Percentiles rank a stretch among this genome's conserved stretches.
Evolutionary conservation across 2,113 vertebrate species (phyloP).

Genomic region (Phocoena phocoena): DNA sequence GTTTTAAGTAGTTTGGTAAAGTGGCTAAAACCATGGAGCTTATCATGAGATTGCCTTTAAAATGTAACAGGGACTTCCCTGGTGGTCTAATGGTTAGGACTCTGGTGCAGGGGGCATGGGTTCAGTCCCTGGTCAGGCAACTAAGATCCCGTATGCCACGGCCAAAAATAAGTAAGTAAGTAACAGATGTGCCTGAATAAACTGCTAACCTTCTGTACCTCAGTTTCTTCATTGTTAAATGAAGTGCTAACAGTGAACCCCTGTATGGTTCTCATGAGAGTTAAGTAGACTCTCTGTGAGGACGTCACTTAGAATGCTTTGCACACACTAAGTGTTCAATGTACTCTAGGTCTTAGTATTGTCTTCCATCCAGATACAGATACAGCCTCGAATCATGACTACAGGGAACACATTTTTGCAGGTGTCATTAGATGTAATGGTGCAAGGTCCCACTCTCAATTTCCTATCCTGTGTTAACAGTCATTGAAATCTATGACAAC

Average conservation of each 20-base stretch:
- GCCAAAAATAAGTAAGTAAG: too few relatives aligned
- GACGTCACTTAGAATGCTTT: neutral
- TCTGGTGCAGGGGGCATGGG: too few relatives aligned
- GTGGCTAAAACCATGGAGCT: neutral
- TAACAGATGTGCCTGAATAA: neutral
- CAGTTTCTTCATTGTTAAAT: neutral
- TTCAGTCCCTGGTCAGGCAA: too few relatives aligned
- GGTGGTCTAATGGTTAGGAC: too few relatives aligned
- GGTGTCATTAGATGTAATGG: neutral
- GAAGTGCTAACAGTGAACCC: neutral
- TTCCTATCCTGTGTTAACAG: neutral
- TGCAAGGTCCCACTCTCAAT: neutral
- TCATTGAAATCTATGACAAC: neutral
- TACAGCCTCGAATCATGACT: neutral
- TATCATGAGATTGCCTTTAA: neutral
- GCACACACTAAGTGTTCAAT: neutral
- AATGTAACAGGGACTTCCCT: neutral
- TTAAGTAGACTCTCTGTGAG: neutral
- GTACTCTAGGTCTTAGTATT: neutral
- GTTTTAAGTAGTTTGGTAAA: neutral
- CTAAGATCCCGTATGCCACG: too few relatives aligned
- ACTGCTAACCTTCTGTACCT: neutral
- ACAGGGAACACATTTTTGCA: neutral
- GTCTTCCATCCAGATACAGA: neutral
- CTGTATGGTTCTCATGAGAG: neutral